Evolutionary conservation across 1,140 invertebrate genomes (phyloP), one percentile per base, ranked within the genome.

Genomic region (Drosophila saltans): DNA sequence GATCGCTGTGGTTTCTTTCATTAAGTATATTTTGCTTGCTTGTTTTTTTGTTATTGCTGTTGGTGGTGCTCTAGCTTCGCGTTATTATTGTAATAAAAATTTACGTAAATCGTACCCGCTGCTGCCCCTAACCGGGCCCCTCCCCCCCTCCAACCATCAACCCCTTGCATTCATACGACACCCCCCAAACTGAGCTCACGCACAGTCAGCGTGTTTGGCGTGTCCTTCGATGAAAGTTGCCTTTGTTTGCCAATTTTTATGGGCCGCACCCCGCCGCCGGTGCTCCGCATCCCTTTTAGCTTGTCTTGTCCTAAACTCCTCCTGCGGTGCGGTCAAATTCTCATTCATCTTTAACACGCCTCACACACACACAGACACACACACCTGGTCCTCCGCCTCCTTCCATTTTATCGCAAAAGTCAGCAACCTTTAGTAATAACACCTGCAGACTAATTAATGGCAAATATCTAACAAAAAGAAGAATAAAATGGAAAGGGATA

Each of bases 191-290:
- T 68, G 55, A 56, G 45, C 70, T 84, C 81, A 83, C 81, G 81
- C 81, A 83, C 81, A 80, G 74, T 83, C 66, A 66, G 67, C 66
- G 36, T 62, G 59, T 60, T 64, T 65, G 66, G 73, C 66, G 56
- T 69, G 81, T 83, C 76, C 81, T 71, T 73, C 81, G 81, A 55
- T 77, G 60, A 81, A 83, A 84, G 81, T 84, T 80, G 78, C 81
- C 77, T 80, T 84, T 83, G 81, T 83, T 83, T 83, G 81, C 81
- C 81, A 83, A 83, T 83, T 83, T 83, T 84, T 84, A 83, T 84
- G 81, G 79, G 81, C 80, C 73, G 66, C 73, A 61, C 62, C 72
- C 72, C 61, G 52, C 72, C 71, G 72, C 41, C 57, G 26, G 26
- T 45, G 11, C 16, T 30, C 26, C 68, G 26, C 39, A 24, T 21